phyloP scores from a whole-genome alignment of 2,797 vertebrate species.

The Knipowitschia caucasica region DNA sequence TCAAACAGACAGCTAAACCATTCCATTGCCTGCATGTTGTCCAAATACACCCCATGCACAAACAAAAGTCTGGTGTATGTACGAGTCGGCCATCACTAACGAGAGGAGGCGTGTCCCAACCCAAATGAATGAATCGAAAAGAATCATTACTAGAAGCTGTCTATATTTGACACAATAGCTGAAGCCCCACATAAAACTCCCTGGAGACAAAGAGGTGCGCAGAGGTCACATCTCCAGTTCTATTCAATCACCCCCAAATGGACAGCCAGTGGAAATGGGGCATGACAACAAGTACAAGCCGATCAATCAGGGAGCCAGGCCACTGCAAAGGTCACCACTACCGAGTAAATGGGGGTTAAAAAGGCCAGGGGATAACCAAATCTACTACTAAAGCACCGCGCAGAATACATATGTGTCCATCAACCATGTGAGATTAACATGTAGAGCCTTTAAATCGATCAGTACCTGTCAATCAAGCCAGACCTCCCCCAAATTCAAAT shows the following conservation, averaged over 20 bases:
- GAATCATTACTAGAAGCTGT: constrained; percentile 5
- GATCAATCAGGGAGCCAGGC: constrained; percentile 44
- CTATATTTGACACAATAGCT: constrained; percentile 32
- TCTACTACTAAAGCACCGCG: constrained; percentile 13
- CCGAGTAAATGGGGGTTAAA: constrained; percentile 48
- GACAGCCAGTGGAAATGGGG: constrained; percentile 60
- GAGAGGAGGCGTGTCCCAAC: not conserved
- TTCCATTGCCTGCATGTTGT: too few relatives aligned
- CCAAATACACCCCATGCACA: too few relatives aligned
- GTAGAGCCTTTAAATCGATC: constrained; percentile 2
- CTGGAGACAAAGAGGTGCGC: constrained; percentile 41
- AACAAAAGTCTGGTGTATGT: too few relatives aligned
- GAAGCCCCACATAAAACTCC: constrained; percentile 50
- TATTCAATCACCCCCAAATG: constrained; percentile 61
- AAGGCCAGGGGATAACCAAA: constrained; percentile 51
- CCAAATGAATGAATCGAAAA: not conserved
- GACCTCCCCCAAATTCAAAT: constrained; percentile 1
- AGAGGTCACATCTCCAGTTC: constrained; percentile 51
- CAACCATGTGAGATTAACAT: constrained; percentile 17
- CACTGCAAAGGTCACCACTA: constrained; percentile 55
- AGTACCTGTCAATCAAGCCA: not conserved
- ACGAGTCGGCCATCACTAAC: too few relatives aligned
- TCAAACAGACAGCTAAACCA: too few relatives aligned
- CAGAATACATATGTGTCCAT: constrained; percentile 50
- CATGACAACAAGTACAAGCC: constrained; percentile 64